Evolutionary conservation across 2,888 invertebrate species (phyloP).

Genomic region (Polymixis flavicincta): DNA sequence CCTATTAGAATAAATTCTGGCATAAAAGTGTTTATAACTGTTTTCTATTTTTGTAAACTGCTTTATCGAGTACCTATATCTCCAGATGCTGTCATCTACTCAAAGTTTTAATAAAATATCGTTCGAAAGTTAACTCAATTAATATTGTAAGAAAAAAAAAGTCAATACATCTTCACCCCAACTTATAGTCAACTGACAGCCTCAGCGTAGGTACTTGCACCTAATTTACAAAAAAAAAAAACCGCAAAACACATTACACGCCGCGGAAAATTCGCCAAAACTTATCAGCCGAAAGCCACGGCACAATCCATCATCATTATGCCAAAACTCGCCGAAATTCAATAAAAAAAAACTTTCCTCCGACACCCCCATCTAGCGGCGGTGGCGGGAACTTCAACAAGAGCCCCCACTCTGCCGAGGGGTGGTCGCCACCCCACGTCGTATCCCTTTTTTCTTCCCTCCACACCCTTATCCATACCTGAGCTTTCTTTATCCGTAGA

Average conservation of each 20-base stretch:
- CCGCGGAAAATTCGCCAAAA: constrained; percentile 82
- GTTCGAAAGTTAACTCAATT: constrained; percentile 28
- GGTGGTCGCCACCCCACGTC: constrained; percentile 85
- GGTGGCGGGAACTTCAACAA: constrained; percentile 78
- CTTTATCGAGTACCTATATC: neutral
- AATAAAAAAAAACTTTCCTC: constrained; percentile 87
- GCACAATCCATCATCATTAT: constrained; percentile 90
- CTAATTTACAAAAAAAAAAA: constrained; percentile 84
- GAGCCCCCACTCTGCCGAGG: constrained; percentile 75
- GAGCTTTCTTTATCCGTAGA: constrained; percentile 89
- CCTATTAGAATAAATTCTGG: neutral
- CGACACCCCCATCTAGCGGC: constrained; percentile 88
- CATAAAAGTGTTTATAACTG: neutral
- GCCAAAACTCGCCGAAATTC: constrained; percentile 89
- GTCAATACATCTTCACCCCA: constrained; percentile 53
- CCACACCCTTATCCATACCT: constrained; percentile 90
- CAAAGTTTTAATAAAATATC: neutral
- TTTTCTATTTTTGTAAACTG: neutral
- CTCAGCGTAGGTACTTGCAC: constrained; percentile 69
- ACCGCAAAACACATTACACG: constrained; percentile 86
- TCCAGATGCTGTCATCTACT: neutral
- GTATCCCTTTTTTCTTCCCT: constrained; percentile 90
- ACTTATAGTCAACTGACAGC: constrained; percentile 72
- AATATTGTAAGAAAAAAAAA: constrained; percentile 16
- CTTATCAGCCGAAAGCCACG: constrained; percentile 87